phyloP scores from a whole-genome alignment of 2,113 vertebrate species.

The Sinocyclocheilus anshuiensis region DNA sequence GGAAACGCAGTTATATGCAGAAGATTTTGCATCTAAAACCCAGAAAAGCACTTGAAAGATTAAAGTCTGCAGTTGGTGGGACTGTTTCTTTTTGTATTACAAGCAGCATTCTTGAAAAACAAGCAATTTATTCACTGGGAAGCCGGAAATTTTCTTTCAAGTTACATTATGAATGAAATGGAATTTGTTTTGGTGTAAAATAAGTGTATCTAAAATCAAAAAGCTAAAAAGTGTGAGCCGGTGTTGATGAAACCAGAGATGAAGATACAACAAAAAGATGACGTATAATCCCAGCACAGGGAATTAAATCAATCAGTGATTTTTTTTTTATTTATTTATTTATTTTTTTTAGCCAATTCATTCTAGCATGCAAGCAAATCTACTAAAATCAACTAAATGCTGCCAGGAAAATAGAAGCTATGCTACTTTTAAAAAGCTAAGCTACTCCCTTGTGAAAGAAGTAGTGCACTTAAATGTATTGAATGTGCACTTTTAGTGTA shows the following conservation, averaged over 20 bases:
- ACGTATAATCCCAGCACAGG: neutral
- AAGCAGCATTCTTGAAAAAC: constrained; percentile 41
- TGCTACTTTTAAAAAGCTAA: neutral
- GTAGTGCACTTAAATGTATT: neutral
- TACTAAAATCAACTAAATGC: neutral
- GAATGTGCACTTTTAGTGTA: neutral
- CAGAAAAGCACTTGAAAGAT: constrained; percentile 55
- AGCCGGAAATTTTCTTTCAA: constrained; percentile 5
- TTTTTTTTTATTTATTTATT: no score
- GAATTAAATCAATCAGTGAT: neutral
- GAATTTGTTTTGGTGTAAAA: constrained; percentile 26
- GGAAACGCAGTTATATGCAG: constrained; percentile 40
- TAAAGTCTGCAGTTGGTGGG: constrained; percentile 46
- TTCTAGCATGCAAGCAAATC: neutral
- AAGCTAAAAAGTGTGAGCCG: neutral
- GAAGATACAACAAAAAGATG: neutral
- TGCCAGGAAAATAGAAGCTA: neutral
- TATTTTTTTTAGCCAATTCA: neutral
- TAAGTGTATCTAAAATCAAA: constrained; percentile 8
- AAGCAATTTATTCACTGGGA: constrained; percentile 37
- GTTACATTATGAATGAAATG: neutral
- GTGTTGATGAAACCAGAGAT: neutral
- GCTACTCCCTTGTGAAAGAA: neutral
- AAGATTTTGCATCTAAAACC: constrained; percentile 56
- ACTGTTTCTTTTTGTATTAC: constrained; percentile 44